A percentile compares a stretch with the other conserved stretches of the same genome.
Conservation (phyloP, 2,797 vertebrate species). For the Myripristis murdjan region DNA sequence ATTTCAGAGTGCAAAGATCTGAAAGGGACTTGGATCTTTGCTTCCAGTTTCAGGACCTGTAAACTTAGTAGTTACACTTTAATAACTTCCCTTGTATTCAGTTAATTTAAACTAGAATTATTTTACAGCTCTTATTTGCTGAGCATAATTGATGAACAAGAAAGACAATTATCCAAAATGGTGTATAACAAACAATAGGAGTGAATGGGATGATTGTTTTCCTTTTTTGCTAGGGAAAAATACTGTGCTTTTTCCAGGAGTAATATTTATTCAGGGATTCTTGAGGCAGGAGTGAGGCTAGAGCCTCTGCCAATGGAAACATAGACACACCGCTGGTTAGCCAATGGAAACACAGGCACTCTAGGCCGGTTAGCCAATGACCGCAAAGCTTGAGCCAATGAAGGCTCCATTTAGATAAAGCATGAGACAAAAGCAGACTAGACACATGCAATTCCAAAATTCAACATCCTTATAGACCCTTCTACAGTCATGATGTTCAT, state of each 20-base stretch:
- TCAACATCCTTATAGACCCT: neutral
- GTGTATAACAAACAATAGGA: slow-evolving; percentile 66
- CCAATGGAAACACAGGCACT: slow-evolving; percentile 82
- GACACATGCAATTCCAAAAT: slow-evolving; percentile 2
- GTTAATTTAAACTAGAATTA: neutral
- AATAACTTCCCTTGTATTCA: neutral
- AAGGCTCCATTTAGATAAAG: slow-evolving; percentile 56
- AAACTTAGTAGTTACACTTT: neutral
- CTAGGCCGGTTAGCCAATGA: slow-evolving; percentile 80
- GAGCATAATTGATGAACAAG: neutral
- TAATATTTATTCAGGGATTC: slow-evolving; percentile 85
- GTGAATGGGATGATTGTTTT: slow-evolving; percentile 75
- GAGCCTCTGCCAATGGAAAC: slow-evolving; percentile 83
- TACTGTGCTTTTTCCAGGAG: slow-evolving; percentile 77
- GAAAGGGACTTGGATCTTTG: slow-evolving; percentile 4
- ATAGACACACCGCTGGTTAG: slow-evolving; percentile 68
- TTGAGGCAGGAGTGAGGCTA: slow-evolving; percentile 78
- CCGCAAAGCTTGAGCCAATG: slow-evolving; percentile 72
- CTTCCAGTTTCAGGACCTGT: neutral
- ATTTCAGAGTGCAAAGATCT: slow-evolving; percentile 30
- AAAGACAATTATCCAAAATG: slow-evolving; percentile 65
- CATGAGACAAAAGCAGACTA: slow-evolving; percentile 33
- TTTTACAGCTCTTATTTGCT: neutral
- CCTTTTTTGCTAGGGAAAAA: slow-evolving; percentile 69
- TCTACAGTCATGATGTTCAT: neutral